Conservation (phyloP, 2,888 invertebrate species). For the Asteroscopus sphinx region DNA sequence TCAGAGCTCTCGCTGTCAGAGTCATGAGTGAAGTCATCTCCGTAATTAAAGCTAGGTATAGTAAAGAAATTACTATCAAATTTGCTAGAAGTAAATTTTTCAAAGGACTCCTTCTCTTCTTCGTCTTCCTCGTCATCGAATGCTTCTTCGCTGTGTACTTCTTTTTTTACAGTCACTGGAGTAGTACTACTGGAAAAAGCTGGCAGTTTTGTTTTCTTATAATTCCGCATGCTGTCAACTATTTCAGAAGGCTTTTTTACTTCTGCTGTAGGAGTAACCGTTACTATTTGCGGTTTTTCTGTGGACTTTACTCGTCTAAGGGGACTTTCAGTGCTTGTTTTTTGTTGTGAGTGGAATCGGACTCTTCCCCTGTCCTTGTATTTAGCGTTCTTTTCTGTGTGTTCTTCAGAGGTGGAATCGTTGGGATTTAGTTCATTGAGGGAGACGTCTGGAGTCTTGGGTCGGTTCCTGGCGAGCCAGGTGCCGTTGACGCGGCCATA, state of each 20-base stretch:
- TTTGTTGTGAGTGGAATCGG: conserved; percentile 69
- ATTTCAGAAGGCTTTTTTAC: conserved; percentile 80
- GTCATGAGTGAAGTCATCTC: conserved; percentile 72
- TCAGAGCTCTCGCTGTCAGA: conserved; percentile 68
- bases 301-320: conserved; percentile 69
- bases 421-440: conserved; percentile 83
- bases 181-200: conserved; percentile 65
- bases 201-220: conserved; percentile 80
- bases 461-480: conserved; percentile 67
- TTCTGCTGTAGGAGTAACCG: conserved; percentile 84
- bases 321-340: conserved; percentile 72
- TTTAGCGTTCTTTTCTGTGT: conserved; percentile 85
- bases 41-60: conserved; percentile 78
- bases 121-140: conserved; percentile 74
- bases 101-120: conserved; percentile 73
- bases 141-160: conserved; percentile 66
- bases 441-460: conserved; percentile 76
- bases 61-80: conserved; percentile 87
- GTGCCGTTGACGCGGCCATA: conserved; percentile 67
- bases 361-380: conserved; percentile 85
- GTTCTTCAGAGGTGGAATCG: conserved; percentile 81
- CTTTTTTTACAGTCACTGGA: conserved; percentile 60
- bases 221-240: conserved; percentile 79
- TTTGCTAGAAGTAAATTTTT: conserved; percentile 86
- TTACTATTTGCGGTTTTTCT: conserved; percentile 71